Base-by-base conservation (phyloP, 2,113 vertebrate species). In the Osmerus mordax region DNA sequence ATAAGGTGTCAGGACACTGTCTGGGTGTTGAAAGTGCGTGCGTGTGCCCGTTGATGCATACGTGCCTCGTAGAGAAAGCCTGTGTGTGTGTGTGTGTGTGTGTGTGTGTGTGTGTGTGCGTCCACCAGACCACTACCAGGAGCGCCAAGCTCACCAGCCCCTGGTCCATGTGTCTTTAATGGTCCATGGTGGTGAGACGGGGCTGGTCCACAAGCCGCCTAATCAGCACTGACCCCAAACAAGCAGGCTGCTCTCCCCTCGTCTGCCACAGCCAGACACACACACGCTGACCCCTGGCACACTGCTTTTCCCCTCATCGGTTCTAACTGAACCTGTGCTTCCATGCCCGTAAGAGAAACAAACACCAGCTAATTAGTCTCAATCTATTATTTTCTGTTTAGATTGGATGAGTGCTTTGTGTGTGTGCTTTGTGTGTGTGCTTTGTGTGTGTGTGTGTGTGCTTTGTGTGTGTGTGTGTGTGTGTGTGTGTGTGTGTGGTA, bases 1-100 rank as follows among this genome's bases (percentile, higher is more conserved):
- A 25, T 84, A 83, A 81, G 65, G 56, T 84, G 82, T 82, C 70
- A 80, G 75, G 74, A 69, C 63, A 32, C 25, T 70, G 71, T 81
- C 77, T 73, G n/a, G 65, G 65, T 54, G 61, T 78, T 15, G 25
- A 60, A 11, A 60, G n/a, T 25, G 58, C 1, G 21, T 66, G 74
- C 16, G 21, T 64, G 71, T 73, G 75, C 65, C 41, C 58, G 2
- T 51, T 32, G 51, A 32, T 60, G 54, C 60, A 23, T 59, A 29
- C 58, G 52, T 53, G 36, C 25, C 25, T 28, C 25, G 25, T 28
- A 28, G 25, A 28, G 25, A 28, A 28, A 28, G 2, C 3, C 25
- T 28, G 25, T 66, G 72, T n/a, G 21, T 64, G 71, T 73, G 75
- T 74, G 14, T 84, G 76, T 79, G 65, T 77, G 70, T 74, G 72